Evolutionary conservation across 2,797 vertebrate species (phyloP), one percentile per base, ranked within the genome.

Genomic region (Tokudaia tokunoshimensis): DNA sequence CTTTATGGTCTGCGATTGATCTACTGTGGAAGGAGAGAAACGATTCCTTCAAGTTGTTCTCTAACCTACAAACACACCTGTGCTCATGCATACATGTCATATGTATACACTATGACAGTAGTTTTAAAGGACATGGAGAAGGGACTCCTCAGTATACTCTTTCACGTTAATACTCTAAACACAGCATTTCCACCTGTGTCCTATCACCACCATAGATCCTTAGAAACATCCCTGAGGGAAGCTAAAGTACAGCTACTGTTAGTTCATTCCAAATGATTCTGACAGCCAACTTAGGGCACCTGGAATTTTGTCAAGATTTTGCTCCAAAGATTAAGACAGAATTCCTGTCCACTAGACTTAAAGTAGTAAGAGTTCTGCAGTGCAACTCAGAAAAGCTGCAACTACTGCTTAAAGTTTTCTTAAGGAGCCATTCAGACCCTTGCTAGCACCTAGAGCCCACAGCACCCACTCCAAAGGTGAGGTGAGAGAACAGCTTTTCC

Each of bases 291-390:
- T 65, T 76, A 26, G 57, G 2, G n/a, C 61, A 83, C 24, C 55
- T 59, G 59, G 78, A 19, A 41, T 50, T 91, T 78, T 63, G n/a
- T 81, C 2, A 88, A 31, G 13, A 57, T 63, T 88, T 94, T 86
- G 3, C 8, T 65, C 34, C n/a, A 85, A 92, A 94, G 20, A n/a
- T 34, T 26, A 63, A 29, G 11, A 1, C 3, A 55, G 24, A 59
- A 50, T 84, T 82, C 57, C 88, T 70, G 14, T 22, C 24, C 83
- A 55, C 20, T 22, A 8, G 63, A 44, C 29, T 76, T 57, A 4
- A 65, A 52, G 44, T 15, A 65, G 9, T 9, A n/a, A 91, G 22
- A 26, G 4, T 8, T 80, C 11, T 4, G 26, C 0, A 81, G 50
- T 4, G 3, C n/a, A 79, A 5, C 11, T 81, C 15, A 20, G 63